These are phyloP conservation scores for Sphinx pinastri DNA, from an alignment of 2,888 invertebrate genomes.

Conservation along the genomic window DNA sequence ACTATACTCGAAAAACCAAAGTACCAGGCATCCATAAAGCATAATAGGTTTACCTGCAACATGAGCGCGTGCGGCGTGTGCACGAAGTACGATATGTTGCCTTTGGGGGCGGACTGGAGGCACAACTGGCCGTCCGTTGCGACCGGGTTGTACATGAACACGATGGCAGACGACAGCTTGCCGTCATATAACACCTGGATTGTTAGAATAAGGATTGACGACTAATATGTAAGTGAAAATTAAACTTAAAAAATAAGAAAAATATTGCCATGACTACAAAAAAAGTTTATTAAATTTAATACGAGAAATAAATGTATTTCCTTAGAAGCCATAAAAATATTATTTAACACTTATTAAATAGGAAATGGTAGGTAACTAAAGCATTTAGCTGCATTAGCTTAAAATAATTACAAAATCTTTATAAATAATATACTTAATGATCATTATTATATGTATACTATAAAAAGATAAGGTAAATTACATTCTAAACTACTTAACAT, in stretches of 20 bases:
- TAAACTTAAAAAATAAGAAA: too few species aligned
- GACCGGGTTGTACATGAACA: constrained; percentile 99
- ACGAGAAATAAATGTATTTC: too few species aligned
- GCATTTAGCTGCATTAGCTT: too few species aligned
- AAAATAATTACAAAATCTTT: too few species aligned
- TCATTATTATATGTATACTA: background rate
- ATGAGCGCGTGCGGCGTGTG: constrained; percentile 99
- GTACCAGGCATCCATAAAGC: constrained; percentile 47
- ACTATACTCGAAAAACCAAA: constrained; percentile 6
- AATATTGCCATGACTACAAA: too few species aligned
- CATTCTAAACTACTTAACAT: constrained; percentile 2
- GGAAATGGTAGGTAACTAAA: too few species aligned
- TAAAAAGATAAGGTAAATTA: background rate
- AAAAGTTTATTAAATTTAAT: too few species aligned
- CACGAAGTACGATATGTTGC: constrained; percentile 98
- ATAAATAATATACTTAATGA: too few species aligned
- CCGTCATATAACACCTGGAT: constrained; percentile 98
- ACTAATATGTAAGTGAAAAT: too few species aligned
- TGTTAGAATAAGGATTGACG: background rate
- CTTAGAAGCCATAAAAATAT: too few species aligned
- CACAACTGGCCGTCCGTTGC: constrained; percentile 99
- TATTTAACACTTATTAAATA: too few species aligned
- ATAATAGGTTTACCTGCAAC: constrained; percentile 89
- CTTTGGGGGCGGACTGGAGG: constrained; percentile 98
- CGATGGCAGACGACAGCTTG: constrained; percentile 97